phyloP scores from a whole-genome alignment of 2,888 invertebrate species.

The Napeogenes inachia region DNA sequence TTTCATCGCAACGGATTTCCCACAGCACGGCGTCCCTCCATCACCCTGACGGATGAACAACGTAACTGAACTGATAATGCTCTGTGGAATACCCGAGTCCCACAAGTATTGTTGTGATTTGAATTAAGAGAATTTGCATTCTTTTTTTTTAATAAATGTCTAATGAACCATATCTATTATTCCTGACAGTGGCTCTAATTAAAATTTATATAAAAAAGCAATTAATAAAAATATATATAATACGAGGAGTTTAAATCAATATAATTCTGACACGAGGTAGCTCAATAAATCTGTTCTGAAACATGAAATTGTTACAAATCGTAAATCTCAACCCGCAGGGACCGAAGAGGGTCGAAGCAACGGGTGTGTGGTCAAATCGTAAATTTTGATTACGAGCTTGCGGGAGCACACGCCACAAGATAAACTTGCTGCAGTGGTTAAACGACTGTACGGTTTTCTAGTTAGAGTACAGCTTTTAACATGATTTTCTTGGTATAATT shows the following conservation, averaged over 20 bases:
- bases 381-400: conserved; percentile 42
- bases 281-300: background rate
- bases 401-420: conserved; percentile 22
- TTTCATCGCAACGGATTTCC: background rate
- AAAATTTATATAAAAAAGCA: background rate
- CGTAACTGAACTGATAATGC: conserved; percentile 3
- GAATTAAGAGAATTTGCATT: no score
- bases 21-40: conserved; percentile 9
- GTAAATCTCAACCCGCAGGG: conserved; percentile 23
- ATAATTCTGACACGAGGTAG: background rate
- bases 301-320: conserved; percentile 25
- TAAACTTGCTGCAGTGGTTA: conserved; percentile 21
- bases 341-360: conserved; percentile 11
- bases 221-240: background rate
- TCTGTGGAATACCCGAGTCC: background rate
- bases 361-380: conserved; percentile 43
- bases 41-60: conserved; percentile 4
- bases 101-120: no score
- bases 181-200: no score
- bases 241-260: background rate
- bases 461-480: background rate
- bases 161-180: no score
- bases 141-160: no score
- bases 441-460: conserved; percentile 8
- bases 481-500: no score